These are phyloP conservation scores for Manacus vitellinus DNA, from an alignment of 2,113 vertebrate genomes.

Conservation along the genomic window DNA sequence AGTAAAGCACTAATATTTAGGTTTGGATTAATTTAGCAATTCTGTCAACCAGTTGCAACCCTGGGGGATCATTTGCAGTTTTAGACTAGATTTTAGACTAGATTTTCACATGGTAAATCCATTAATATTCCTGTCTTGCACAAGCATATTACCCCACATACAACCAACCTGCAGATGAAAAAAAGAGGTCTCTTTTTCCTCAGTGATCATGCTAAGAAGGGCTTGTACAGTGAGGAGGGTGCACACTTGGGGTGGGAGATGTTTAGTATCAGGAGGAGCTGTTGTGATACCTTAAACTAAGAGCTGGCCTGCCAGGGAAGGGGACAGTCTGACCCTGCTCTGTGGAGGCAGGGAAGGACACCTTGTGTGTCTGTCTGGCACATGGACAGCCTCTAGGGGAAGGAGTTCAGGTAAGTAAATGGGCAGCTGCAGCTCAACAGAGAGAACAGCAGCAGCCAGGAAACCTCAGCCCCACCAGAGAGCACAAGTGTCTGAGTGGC, in stretches of 20 bases:
- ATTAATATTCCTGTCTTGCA: not conserved
- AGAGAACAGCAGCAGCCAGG: not conserved
- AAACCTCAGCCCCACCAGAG: not conserved
- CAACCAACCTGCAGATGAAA: not conserved
- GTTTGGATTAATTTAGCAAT: not conserved
- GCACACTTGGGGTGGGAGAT: not conserved
- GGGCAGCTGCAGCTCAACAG: not conserved
- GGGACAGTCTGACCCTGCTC: not conserved
- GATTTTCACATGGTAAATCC: not conserved
- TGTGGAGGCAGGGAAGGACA: not conserved
- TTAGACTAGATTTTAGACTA: not conserved
- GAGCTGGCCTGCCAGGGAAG: not conserved
- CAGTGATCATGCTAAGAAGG: not conserved
- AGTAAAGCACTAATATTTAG: not conserved
- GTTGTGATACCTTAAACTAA: not conserved
- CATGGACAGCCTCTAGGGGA: not conserved
- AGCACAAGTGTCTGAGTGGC: not conserved
- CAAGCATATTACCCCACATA: not conserved
- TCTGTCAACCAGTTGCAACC: not conserved
- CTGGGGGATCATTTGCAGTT: not conserved
- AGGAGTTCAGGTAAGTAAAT: not conserved
- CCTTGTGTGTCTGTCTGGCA: not conserved
- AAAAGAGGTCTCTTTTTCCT: not conserved
- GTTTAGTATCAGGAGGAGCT: not conserved
- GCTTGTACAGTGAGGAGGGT: not conserved